Percentiles rank a stretch among this genome's conserved stretches.
Conservation (phyloP, 2,888 invertebrate genomes). For the Eupsilia transversa region DNA sequence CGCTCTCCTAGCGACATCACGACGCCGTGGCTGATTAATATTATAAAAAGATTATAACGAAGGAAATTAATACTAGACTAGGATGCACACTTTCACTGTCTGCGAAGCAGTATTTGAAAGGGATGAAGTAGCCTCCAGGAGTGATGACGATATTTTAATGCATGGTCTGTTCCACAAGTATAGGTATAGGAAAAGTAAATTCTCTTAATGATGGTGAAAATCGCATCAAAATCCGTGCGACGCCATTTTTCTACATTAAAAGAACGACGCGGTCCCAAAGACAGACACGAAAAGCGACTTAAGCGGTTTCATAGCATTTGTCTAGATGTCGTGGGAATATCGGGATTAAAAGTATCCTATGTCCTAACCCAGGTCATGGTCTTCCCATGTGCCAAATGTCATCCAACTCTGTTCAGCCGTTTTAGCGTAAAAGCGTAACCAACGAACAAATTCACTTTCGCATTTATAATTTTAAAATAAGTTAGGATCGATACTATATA, state of each 20-base stretch:
- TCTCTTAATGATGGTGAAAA: background rate
- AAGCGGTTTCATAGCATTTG: no score
- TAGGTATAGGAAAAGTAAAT: no score
- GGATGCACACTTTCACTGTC: background rate
- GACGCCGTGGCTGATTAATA: constrained; percentile 10
- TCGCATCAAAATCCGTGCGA: background rate
- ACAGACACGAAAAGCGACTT: background rate
- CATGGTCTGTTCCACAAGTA: background rate
- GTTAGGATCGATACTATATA: no score
- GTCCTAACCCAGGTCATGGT: no score
- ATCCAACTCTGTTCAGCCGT: no score
- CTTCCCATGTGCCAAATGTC: no score
- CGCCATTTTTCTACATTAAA: background rate
- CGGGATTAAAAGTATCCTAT: no score
- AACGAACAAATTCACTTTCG: no score
- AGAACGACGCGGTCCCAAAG: no score
- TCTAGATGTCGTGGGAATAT: no score
- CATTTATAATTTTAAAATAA: no score
- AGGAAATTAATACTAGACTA: constrained; percentile 7
- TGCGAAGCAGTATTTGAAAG: background rate
- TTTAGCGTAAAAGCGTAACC: no score
- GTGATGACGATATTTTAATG: background rate
- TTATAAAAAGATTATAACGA: constrained; percentile 17
- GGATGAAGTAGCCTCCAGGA: background rate
- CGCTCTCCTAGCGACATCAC: constrained; percentile 60